Base-by-base conservation (phyloP, 2,888 invertebrate genomes). In the Sphinx pinastri region DNA sequence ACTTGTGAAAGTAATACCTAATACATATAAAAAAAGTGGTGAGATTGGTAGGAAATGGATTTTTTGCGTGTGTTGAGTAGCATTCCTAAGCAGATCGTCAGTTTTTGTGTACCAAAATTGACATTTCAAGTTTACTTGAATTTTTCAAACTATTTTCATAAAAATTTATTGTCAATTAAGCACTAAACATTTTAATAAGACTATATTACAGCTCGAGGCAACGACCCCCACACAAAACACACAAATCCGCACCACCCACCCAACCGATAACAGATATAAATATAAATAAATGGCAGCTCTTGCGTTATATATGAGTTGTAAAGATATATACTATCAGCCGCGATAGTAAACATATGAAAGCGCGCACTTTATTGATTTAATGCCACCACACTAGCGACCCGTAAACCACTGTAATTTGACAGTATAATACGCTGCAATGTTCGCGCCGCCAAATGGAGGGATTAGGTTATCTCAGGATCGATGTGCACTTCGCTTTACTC, bases 281-380 rank as follows among this genome's bases (percentile, higher is more conserved):
- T 90, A 92, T 84, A 92, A 89, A 89, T 91, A 92, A 92, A 91
- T 86, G 79, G 85, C 83, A 83, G 80, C 82, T 85, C 84, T 87
- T 87, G 84, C 85, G 85, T 84, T 88, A 85, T 84, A 83, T 79
- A 63, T 63, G 59, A 79, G 84, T 79, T 85, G 85, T 88, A 90
- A 91, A 91, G 91, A 91, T 90, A 91, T 83, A 19, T 86, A 84
- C 84, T 89, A 89, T 90, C 88, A 71, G 72, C 60, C 45, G 72
- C 79, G 81, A 81, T 84, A 85, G 80, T 82, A 78, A 74, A 74
- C 72, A 77, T 78, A 81, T 83, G 81, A 84, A 82, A 84, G 77
- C 87, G 83, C 75, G 79, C 52, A 55, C 76, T 81, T 81, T 82
- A 82, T 84, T 85, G 82, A 84, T 83, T 82, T 80, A 83, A 83